Base-by-base conservation (phyloP, 2,888 invertebrate genomes). In the Junonia oenone region DNA sequence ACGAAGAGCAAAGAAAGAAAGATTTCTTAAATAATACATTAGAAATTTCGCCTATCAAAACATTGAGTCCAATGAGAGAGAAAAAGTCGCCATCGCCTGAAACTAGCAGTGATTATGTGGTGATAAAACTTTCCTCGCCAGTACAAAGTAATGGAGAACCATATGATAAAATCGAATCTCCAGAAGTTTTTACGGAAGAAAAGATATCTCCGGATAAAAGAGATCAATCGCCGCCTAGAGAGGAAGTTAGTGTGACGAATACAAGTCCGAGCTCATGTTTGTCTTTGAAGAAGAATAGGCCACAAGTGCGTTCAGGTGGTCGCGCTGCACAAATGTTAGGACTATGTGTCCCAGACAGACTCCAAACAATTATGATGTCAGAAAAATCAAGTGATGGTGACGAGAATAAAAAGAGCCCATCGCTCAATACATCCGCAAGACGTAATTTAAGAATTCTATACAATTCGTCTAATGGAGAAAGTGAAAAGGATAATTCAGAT, bases 11-110 rank as follows among this genome's bases (percentile, higher is more conserved):
- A 60, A 81, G 88, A 63, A 85, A 91, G 55, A 75, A 83, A 66
- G 92, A 92, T 69, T 90, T 93, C 56, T 69, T 93, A 13, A 89
- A 91, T 65, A 87, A 88, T 59, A 93, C 93, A 6, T 63, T 89
- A 14, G 91, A 93, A 71, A 92, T 93, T 73, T 93, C 93, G 0
- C 93, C 93, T 0, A 93, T 93, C 56, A 90, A 89, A 73, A 75
- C 71, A 2, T 69, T 83, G 68, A 87, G 87, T 55, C 88, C 90
- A 1, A 71, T 83, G 26, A 71, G 68, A 56, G 75, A 76, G 6
- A 73, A 81, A 43, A 77, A 73, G 38, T 75, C 80, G 8, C 78
- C 78, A 6, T 73, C 81, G 1, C 82, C 81, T 1, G 86, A 87
- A 51, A 80, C 74, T 2, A 83, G 76, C 46, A 73, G 64, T 55